phyloP scores from a whole-genome alignment of 2,113 vertebrate species.

The Halcyon malimbica region DNA sequence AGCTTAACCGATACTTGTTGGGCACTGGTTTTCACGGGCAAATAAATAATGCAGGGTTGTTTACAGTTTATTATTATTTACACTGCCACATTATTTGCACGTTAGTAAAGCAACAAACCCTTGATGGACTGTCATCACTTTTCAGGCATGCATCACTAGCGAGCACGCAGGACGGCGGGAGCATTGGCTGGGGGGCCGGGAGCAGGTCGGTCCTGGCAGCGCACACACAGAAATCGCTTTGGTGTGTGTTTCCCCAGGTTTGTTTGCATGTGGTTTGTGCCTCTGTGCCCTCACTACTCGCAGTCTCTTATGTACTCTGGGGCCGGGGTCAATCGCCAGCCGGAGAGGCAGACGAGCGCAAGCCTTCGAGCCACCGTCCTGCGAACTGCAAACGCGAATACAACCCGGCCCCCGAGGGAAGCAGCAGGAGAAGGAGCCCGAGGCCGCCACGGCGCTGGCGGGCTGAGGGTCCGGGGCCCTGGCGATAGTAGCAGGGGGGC shows the following conservation, averaged over 20 bases:
- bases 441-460: background rate
- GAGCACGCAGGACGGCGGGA: slow-evolving; percentile 18
- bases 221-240: background rate
- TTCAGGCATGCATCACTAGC: slow-evolving; percentile 48
- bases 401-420: background rate
- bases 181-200: background rate
- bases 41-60: slow-evolving; percentile 56
- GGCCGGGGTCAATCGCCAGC: background rate
- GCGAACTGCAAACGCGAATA: background rate
- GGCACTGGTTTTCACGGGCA: slow-evolving; percentile 3
- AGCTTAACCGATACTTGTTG: background rate
- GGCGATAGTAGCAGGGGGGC: background rate
- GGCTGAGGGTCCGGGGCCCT: background rate
- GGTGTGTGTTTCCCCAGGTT: background rate
- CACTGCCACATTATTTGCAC: slow-evolving; percentile 49
- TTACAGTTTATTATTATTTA: slow-evolving; percentile 74
- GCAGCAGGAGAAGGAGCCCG: background rate
- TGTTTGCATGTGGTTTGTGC: slow-evolving; percentile 51
- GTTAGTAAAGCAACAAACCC: slow-evolving; percentile 54
- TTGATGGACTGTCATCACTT: slow-evolving; percentile 73
- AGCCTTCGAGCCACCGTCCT: background rate
- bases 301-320: background rate
- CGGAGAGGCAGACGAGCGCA: background rate
- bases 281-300: background rate
- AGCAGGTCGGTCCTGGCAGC: background rate